Percentiles rank a stretch among this genome's conserved stretches.
Conservation (phyloP, 2,113 vertebrate species). For the Eulemur macaco region DNA sequence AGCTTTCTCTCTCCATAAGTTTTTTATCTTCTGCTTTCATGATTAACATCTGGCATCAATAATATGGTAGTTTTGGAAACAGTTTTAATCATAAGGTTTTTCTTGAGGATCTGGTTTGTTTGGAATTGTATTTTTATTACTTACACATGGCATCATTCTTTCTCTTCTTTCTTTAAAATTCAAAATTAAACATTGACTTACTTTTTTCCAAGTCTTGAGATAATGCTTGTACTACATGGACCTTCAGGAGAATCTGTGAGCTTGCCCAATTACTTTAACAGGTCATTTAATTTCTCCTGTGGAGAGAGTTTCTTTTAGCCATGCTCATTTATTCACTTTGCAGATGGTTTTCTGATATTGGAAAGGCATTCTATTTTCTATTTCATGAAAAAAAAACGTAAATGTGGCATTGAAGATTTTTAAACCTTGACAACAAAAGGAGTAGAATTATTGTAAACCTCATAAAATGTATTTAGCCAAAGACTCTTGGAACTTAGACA, state of each 20-base stretch:
- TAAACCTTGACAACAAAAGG: not conserved
- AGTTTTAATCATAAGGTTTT: conserved; percentile 35
- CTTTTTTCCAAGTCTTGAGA: conserved; percentile 14
- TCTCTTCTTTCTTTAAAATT: conserved; percentile 35
- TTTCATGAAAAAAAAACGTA: not conserved
- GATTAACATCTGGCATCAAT: conserved; percentile 66
- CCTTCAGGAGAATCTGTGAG: not conserved
- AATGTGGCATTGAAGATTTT: not conserved
- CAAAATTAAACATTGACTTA: conserved; percentile 55
- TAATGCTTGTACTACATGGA: not conserved
- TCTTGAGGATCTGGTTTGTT: conserved; percentile 52
- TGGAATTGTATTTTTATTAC: conserved; percentile 48
- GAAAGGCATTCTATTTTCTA: conserved; percentile 5
- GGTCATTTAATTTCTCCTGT: conserved; percentile 42
- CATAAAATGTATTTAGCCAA: not conserved
- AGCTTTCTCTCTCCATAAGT: not conserved
- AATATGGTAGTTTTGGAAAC: conserved; percentile 26
- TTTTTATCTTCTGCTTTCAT: conserved; percentile 54
- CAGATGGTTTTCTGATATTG: conserved; percentile 17
- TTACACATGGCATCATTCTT: conserved; percentile 25
- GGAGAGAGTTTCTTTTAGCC: conserved; percentile 21
- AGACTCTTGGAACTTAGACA: not conserved
- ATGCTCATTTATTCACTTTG: conserved; percentile 12
- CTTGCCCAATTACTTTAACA: conserved; percentile 9
- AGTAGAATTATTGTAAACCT: not conserved